phyloP scores from a whole-genome alignment of 2,888 invertebrate species.

The Melanostoma scalare region DNA sequence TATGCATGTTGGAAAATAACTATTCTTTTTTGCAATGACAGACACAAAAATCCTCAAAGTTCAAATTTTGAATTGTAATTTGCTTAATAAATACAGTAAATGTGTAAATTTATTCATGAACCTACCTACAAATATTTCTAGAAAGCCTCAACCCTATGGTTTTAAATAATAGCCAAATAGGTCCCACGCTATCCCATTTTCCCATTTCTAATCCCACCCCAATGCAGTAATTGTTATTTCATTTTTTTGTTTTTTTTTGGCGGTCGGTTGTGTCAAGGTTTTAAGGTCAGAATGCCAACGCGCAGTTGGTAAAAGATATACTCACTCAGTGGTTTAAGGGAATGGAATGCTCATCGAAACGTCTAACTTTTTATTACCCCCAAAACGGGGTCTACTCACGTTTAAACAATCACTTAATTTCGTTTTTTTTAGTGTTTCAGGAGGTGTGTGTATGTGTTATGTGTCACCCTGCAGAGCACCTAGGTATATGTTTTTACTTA shows the following conservation, averaged over 20 bases:
- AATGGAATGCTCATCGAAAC: slow-evolving; percentile 2
- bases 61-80: too few relatives aligned
- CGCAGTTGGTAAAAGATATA: slow-evolving; percentile 2
- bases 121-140: not conserved
- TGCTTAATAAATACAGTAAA: too few relatives aligned
- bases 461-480: not conserved
- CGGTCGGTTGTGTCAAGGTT: slow-evolving; percentile 34
- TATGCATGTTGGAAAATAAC: too few relatives aligned
- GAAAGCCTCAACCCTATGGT: too few relatives aligned
- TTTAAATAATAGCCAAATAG: not conserved
- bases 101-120: too few relatives aligned
- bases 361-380: slow-evolving; percentile 1
- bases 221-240: slow-evolving; percentile 6
- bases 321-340: not conserved
- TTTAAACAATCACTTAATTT: slow-evolving; percentile 11
- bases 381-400: slow-evolving; percentile 5
- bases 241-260: not conserved
- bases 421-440: not conserved
- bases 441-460: slow-evolving; percentile 5
- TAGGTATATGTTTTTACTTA: not conserved
- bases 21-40: too few relatives aligned
- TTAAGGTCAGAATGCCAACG: slow-evolving; percentile 46
- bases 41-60: too few relatives aligned
- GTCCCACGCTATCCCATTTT: slow-evolving; percentile 2
- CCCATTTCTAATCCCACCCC: not conserved